A percentile compares a stretch with the other conserved stretches of the same genome.
Conservation (phyloP, 53 echinoderm and acorn worm genomes). For the Crossaster papposus region DNA sequence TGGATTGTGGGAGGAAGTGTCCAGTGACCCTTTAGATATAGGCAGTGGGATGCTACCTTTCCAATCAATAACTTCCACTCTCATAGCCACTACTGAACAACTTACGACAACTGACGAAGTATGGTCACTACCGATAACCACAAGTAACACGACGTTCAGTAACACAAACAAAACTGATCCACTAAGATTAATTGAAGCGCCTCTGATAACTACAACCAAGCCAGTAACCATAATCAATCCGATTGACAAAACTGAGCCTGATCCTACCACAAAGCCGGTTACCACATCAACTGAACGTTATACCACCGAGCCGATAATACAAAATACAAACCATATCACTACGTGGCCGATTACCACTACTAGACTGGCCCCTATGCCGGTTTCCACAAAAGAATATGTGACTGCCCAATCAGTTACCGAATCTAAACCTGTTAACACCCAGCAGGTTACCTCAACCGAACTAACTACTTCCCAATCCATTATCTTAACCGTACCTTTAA, state of each 20-base stretch:
- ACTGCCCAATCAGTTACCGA: conserved; percentile 1
- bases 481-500: no score
- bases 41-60: background rate
- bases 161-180: background rate
- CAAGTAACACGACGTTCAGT: conserved; percentile 22
- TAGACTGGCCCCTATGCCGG: background rate
- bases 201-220: background rate
- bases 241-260: background rate
- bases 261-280: background rate
- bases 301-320: background rate
- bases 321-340: background rate
- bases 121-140: background rate
- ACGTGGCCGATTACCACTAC: conserved; percentile 13
- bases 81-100: background rate
- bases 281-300: background rate
- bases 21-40: background rate
- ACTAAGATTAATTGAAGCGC: background rate
- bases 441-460: conserved; percentile 7
- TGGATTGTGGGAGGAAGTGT: background rate
- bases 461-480: no score
- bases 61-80: background rate
- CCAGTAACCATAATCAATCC: background rate
- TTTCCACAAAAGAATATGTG: background rate
- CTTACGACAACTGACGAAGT: background rate
- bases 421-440: conserved; percentile 20